phyloP scores from a whole-genome alignment of 1,140 invertebrate genomes.

The Zaprionus africanus region DNA sequence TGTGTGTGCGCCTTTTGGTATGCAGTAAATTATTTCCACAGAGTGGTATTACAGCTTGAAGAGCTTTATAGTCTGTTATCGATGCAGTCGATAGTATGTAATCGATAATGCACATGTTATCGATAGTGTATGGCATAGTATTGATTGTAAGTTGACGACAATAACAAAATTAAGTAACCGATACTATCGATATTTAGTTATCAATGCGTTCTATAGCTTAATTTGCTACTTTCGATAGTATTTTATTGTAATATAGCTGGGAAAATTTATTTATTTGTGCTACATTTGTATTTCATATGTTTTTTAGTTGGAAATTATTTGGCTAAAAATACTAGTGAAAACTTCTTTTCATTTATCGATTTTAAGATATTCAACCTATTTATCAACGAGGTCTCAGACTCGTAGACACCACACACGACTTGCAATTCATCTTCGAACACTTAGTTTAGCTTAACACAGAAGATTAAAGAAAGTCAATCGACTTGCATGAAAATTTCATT shows the following conservation, averaged over 20 bases:
- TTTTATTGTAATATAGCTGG: background rate
- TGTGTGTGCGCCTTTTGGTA: background rate
- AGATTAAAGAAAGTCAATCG: background rate
- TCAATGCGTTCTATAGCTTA: no score
- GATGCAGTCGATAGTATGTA: background rate
- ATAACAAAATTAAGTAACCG: background rate
- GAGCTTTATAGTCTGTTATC: background rate
- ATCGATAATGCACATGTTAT: no score
- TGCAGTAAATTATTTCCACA: background rate
- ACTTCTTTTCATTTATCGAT: background rate
- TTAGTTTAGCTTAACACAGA: background rate
- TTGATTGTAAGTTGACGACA: no score
- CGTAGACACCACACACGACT: no score
- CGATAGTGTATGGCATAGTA: no score
- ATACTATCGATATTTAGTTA: background rate
- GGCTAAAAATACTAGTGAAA: background rate
- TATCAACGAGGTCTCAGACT: background rate
- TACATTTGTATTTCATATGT: no score
- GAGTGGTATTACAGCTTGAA: background rate
- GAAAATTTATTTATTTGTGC: no score
- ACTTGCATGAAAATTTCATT: slow-evolving; percentile 1
- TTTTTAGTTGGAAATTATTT: background rate
- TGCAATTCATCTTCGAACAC: background rate
- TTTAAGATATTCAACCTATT: background rate
- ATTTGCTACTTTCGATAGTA: background rate